Percentiles rank a stretch among this genome's conserved stretches.
Evolutionary conservation across 2,797 vertebrate genomes (phyloP).

Genomic region (Nannoperca australis): DNA sequence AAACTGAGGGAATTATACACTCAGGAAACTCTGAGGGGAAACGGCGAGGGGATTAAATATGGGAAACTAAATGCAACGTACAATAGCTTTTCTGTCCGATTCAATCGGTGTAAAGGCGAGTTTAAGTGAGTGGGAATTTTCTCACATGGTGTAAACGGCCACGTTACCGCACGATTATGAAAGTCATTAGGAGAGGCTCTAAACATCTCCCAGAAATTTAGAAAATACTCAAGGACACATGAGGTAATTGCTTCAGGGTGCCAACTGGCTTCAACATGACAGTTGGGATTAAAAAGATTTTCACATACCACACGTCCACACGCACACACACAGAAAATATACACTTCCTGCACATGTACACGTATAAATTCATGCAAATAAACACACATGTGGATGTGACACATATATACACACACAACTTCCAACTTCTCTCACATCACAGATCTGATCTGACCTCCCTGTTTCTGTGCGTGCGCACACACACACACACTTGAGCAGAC

Average conservation of each 20-base stretch:
- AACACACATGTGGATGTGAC: slow-evolving; percentile 71
- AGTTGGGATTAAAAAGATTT: slow-evolving; percentile 71
- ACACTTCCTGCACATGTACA: slow-evolving; percentile 57
- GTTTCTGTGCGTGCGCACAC: slow-evolving; percentile 7
- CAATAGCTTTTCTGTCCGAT: slow-evolving; percentile 53
- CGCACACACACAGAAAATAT: slow-evolving; percentile 65
- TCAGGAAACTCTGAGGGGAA: slow-evolving; percentile 19
- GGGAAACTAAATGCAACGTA: slow-evolving; percentile 31
- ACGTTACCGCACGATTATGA: slow-evolving; percentile 68
- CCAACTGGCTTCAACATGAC: slow-evolving; percentile 74
- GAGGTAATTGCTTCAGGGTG: slow-evolving; percentile 79
- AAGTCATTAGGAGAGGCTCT: slow-evolving; percentile 72
- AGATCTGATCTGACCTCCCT: slow-evolving; percentile 49
- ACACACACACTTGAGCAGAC: slow-evolving; percentile 16
- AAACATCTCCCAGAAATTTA: slow-evolving; percentile 79
- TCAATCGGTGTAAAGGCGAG: slow-evolving; percentile 41
- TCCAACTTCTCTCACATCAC: slow-evolving; percentile 44
- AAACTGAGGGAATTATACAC: slow-evolving; percentile 28
- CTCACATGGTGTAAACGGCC: slow-evolving; percentile 65
- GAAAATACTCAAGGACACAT: slow-evolving; percentile 81
- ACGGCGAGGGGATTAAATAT: slow-evolving; percentile 7
- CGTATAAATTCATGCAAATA: slow-evolving; percentile 66
- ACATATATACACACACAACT: slow-evolving; percentile 58
- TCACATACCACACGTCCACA: slow-evolving; percentile 68
- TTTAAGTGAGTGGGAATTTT: slow-evolving; percentile 62